phyloP scores from a whole-genome alignment of 1,140 invertebrate species.

The Limonius californicus region DNA sequence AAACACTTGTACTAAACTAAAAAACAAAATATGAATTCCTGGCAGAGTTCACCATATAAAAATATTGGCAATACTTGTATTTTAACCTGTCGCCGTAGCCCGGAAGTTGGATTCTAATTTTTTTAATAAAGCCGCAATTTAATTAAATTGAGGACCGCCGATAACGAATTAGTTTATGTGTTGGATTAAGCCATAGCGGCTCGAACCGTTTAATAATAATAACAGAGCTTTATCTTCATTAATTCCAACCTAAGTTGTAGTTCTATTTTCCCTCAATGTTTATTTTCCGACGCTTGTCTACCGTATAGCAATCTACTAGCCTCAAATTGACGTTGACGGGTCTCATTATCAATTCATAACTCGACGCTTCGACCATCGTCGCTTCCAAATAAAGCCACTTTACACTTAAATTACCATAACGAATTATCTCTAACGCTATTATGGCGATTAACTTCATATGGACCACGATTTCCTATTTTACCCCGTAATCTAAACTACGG shows the following conservation, averaged over 20 bases:
- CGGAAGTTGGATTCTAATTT: no score
- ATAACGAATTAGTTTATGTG: no score
- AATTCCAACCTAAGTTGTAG: background rate
- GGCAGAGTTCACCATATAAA: no score
- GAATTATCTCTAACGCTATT: background rate
- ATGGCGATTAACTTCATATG: background rate
- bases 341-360: background rate
- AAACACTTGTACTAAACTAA: no score
- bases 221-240: background rate
- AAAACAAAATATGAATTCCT: no score
- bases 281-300: background rate
- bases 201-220: background rate
- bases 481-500: background rate
- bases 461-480: background rate
- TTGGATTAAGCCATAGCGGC: no score
- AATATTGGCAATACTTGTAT: no score
- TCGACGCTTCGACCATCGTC: background rate
- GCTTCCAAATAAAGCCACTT: conserved; percentile 1
- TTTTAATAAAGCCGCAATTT: no score
- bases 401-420: conserved; percentile 1
- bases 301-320: background rate
- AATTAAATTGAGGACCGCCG: no score
- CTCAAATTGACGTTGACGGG: background rate
- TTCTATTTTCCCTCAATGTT: background rate
- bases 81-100: no score